Percentiles rank a stretch among this genome's conserved stretches.
Conservation (phyloP, 2,888 invertebrate species). For the Cheiracanthium punctorium region DNA sequence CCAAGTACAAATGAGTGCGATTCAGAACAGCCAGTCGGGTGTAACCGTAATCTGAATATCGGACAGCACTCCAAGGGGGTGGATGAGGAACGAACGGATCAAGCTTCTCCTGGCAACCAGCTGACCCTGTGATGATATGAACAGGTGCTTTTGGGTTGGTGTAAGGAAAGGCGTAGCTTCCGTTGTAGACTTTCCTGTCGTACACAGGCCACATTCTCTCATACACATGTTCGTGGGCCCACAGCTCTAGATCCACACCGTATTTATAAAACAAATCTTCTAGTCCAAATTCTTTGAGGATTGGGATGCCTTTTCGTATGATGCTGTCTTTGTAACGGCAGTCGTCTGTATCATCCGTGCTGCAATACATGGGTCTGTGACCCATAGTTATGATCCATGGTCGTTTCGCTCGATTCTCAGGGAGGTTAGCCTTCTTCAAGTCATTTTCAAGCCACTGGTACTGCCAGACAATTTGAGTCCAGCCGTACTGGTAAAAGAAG, state of each 20-base stretch:
- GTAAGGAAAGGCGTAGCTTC: slow-evolving; percentile 82
- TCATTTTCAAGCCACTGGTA: slow-evolving; percentile 92
- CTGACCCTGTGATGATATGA: slow-evolving; percentile 87
- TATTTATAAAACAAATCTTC: slow-evolving; percentile 90
- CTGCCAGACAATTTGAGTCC: slow-evolving; percentile 86
- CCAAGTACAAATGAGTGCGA: slow-evolving; percentile 88
- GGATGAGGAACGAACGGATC: slow-evolving; percentile 83
- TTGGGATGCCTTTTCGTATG: slow-evolving; percentile 58
- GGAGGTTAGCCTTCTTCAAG: slow-evolving; percentile 83
- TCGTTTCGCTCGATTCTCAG: slow-evolving; percentile 83
- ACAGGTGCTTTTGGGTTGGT: slow-evolving; percentile 89
- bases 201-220: slow-evolving; percentile 97
- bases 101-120: slow-evolving; percentile 81
- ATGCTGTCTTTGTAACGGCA: slow-evolving; percentile 78
- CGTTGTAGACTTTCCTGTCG: slow-evolving; percentile 80
- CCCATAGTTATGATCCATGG: slow-evolving; percentile 91
- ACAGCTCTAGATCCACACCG: slow-evolving; percentile 94
- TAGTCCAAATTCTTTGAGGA: slow-evolving; percentile 77
- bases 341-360: slow-evolving; percentile 87
- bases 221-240: slow-evolving; percentile 99
- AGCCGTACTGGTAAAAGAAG: slow-evolving; percentile 91
- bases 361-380: slow-evolving; percentile 94
- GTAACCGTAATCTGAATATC: slow-evolving; percentile 93
- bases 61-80: slow-evolving; percentile 88
- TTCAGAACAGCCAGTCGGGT: slow-evolving; percentile 87